phyloP scores from a whole-genome alignment of 2,888 invertebrate species.

The Julus scandinavius region DNA sequence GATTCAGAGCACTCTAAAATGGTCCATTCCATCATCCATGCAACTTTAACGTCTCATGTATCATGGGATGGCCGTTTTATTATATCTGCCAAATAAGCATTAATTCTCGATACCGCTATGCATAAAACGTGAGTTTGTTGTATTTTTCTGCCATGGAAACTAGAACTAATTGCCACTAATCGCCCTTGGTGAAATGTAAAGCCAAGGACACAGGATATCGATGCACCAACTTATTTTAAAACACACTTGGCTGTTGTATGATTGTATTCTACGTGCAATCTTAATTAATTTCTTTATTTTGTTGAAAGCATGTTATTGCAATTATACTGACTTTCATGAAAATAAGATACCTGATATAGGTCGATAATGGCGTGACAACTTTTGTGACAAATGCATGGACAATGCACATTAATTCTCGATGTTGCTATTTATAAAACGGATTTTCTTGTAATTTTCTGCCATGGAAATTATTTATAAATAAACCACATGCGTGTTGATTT shows the following conservation, averaged over 20 bases:
- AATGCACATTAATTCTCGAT: neutral
- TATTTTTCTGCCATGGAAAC: neutral
- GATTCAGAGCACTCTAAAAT: neutral
- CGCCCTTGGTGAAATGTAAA: slow-evolving; percentile 30
- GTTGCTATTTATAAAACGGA: no score
- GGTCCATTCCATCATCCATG: neutral
- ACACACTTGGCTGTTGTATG: neutral
- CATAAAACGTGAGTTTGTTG: neutral
- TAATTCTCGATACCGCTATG: neutral
- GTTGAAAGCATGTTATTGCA: neutral
- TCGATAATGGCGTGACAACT: slow-evolving; percentile 24
- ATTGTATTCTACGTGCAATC: neutral
- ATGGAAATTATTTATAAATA: no score
- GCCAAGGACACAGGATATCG: slow-evolving; percentile 16
- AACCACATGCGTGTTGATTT: neutral
- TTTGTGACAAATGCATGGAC: neutral
- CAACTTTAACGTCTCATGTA: neutral
- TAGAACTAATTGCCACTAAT: slow-evolving; percentile 24
- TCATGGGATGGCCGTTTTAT: neutral
- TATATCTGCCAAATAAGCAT: neutral
- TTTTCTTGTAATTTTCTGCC: no score
- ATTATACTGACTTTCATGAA: neutral
- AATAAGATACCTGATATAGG: neutral
- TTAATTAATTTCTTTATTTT: slow-evolving; percentile 16
- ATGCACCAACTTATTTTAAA: slow-evolving; percentile 18